A percentile compares a stretch with the other conserved stretches of the same genome.
Evolutionary conservation across 2,113 vertebrate genomes (phyloP).

Genomic region (Pardalotus punctatus): DNA sequence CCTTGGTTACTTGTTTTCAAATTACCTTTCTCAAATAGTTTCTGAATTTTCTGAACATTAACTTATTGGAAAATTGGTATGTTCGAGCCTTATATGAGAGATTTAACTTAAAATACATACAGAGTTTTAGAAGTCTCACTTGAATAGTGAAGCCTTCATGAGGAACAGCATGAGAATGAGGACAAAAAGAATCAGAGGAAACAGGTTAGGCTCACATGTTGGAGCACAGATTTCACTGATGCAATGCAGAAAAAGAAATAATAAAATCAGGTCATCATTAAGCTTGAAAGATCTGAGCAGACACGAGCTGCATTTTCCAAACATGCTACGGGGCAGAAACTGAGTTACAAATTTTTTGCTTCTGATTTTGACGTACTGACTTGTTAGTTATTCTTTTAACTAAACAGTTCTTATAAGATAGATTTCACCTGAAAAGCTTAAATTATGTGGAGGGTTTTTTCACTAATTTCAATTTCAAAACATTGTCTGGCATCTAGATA

Average conservation of each 20-base stretch:
- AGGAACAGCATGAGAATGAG: neutral
- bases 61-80: neutral
- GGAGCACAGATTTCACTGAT: neutral
- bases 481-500: neutral
- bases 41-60: neutral
- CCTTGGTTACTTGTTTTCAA: neutral
- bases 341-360: neutral
- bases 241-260: neutral
- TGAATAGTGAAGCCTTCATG: neutral
- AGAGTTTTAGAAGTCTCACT: neutral
- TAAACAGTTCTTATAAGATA: neutral
- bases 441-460: neutral
- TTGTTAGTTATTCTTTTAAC: neutral
- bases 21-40: neutral
- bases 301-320: neutral
- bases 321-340: neutral
- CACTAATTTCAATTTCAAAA: neutral
- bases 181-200: neutral
- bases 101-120: fast-evolving
- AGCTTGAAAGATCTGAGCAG: neutral
- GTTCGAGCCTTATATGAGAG: neutral
- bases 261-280: neutral
- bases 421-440: neutral
- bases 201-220: neutral
- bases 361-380: neutral